phyloP scores from a whole-genome alignment of 1,140 invertebrate genomes.

The Ostrea denselamellosa region DNA sequence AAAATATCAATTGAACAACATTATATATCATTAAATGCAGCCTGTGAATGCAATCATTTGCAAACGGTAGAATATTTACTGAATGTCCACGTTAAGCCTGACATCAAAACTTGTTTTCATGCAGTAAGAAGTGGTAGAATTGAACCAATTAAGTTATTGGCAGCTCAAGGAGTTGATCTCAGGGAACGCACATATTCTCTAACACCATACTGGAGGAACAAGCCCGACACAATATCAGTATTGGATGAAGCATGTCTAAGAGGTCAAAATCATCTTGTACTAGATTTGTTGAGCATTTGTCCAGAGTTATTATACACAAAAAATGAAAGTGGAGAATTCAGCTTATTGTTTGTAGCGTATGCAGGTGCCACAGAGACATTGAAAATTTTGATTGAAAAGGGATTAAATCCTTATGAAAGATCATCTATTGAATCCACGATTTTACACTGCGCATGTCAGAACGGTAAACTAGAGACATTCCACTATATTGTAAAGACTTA shows the following conservation, averaged over 20 bases:
- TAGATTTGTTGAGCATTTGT: neutral
- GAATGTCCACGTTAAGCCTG: neutral
- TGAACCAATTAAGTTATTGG: neutral
- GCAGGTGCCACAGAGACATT: neutral
- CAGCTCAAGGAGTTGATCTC: neutral
- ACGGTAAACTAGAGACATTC: constrained; percentile 1
- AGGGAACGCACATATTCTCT: neutral
- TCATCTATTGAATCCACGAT: constrained; percentile 4
- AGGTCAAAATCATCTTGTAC: constrained; percentile 4
- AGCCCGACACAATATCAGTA: neutral
- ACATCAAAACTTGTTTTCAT: neutral
- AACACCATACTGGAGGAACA: neutral
- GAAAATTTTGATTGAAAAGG: constrained; percentile 2
- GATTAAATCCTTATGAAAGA: neutral
- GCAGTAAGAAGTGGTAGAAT: neutral
- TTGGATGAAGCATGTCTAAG: neutral
- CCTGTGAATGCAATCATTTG: neutral
- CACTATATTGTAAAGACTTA: neutral
- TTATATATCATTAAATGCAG: neutral
- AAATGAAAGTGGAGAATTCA: constrained; percentile 7
- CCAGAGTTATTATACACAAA: neutral
- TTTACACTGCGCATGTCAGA: neutral
- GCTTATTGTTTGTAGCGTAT: neutral
- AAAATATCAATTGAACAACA: neutral
- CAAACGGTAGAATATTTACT: neutral